Conservation (phyloP, 2,888 invertebrate genomes). For the Drosophila austrosaltans region DNA sequence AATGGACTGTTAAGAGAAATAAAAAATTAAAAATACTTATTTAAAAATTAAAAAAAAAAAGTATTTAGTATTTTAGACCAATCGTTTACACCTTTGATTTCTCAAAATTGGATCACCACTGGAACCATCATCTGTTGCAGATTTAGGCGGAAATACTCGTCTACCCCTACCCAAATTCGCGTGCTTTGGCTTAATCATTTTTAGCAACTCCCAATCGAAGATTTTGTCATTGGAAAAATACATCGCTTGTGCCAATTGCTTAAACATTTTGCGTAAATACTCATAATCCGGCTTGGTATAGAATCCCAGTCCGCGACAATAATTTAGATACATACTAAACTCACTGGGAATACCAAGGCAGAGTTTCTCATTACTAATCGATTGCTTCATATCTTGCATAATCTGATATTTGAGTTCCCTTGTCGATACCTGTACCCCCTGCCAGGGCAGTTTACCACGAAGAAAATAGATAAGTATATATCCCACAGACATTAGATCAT, state of each 20-base stretch:
- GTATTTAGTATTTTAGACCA: constrained; percentile 1
- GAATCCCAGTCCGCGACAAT: constrained; percentile 96
- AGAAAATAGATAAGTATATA: constrained; percentile 99
- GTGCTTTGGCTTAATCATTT: constrained; percentile 87
- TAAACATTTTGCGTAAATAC: constrained; percentile 95
- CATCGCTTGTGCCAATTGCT: constrained; percentile 95
- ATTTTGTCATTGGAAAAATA: constrained; percentile 98
- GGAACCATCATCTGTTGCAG: constrained; percentile 34
- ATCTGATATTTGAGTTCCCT: constrained; percentile 99
- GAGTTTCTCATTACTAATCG: constrained; percentile 92
- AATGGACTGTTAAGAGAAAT: background rate
- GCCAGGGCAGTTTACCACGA: constrained; percentile 98
- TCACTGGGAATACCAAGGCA: constrained; percentile 91
- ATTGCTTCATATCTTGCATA: constrained; percentile 99
- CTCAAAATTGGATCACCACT: constrained; percentile 54
- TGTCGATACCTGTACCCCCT: constrained; percentile 97
- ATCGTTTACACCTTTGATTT: constrained; percentile 38
- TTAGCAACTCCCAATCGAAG: constrained; percentile 99
- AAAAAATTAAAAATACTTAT: background rate
- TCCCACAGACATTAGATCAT: constrained; percentile 98
- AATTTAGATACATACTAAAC: constrained; percentile 97
- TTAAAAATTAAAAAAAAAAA: background rate
- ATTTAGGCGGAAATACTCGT: background rate
- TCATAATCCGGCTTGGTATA: constrained; percentile 98
- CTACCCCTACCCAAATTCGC: constrained; percentile 51